These are phyloP conservation scores for Eristalis intricaria DNA, from an alignment of 2,888 invertebrate species.

Conservation along the genomic window DNA sequence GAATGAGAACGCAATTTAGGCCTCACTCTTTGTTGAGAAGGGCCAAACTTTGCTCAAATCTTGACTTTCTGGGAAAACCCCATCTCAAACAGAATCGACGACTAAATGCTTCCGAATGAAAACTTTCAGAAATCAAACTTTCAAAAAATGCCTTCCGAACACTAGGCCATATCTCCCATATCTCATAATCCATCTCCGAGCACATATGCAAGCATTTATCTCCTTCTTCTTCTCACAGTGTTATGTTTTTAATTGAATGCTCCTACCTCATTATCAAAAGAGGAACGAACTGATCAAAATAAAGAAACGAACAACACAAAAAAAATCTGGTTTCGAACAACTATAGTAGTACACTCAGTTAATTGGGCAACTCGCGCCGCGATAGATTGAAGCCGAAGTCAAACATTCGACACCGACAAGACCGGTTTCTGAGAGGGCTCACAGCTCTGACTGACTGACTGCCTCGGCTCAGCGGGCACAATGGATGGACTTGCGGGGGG, in stretches of 20 bases:
- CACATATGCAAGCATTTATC: not conserved
- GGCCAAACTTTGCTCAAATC: no score
- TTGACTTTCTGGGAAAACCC: no score
- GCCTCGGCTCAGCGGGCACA: not conserved
- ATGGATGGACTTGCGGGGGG: no score
- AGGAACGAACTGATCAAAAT: not conserved
- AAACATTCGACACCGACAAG: slow-evolving; percentile 9
- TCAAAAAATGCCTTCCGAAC: not conserved
- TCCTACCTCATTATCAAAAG: not conserved
- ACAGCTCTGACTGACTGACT: not conserved
- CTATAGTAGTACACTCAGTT: slow-evolving; percentile 34
- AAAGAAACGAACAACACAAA: not conserved
- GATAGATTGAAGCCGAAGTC: slow-evolving; percentile 24
- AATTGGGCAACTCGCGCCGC: slow-evolving; percentile 29
- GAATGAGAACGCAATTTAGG: no score
- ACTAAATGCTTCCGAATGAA: no score
- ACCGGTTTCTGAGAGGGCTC: slow-evolving; percentile 30
- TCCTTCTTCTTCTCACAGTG: not conserved
- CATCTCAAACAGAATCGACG: no score
- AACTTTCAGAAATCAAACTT: no score
- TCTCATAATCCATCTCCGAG: not conserved
- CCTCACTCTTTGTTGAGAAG: no score
- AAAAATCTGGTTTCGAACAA: slow-evolving; percentile 35
- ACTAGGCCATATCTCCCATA: not conserved
- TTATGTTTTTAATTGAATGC: slow-evolving; percentile 18